These are phyloP conservation scores for Grammomys surdaster DNA, from an alignment of 2,113 vertebrate genomes.

Conservation along the genomic window DNA sequence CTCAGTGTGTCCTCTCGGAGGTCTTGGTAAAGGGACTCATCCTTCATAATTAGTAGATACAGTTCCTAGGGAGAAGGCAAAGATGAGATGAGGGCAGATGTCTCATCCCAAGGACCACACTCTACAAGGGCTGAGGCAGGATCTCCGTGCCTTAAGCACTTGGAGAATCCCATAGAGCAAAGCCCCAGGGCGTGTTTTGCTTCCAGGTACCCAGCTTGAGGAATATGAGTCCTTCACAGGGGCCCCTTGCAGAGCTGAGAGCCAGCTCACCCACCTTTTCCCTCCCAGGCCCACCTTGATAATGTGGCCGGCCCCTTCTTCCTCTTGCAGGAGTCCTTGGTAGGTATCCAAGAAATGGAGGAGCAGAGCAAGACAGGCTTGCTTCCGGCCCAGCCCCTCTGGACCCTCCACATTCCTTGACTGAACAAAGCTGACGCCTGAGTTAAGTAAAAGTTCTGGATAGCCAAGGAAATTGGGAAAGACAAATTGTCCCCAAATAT, in stretches of 20 bases:
- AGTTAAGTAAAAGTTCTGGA: conserved; percentile 84
- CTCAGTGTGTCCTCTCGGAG: conserved; percentile 94
- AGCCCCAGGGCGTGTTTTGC: background rate
- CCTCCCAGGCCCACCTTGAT: conserved; percentile 90
- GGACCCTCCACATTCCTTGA: conserved; percentile 84
- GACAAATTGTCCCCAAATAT: background rate
- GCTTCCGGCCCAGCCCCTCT: conserved; percentile 89
- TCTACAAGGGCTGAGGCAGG: background rate
- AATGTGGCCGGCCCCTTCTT: conserved; percentile 91
- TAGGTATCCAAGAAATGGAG: conserved; percentile 96
- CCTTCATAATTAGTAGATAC: conserved; percentile 94
- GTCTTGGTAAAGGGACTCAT: conserved; percentile 91
- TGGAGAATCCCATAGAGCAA: background rate
- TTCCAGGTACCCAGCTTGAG: background rate
- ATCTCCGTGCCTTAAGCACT: background rate
- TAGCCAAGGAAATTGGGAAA: background rate
- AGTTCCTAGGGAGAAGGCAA: conserved; percentile 88
- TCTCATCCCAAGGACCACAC: background rate
- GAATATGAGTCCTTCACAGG: background rate
- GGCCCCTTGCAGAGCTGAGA: background rate
- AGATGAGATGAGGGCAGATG: conserved; percentile 5
- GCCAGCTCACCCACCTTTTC: background rate
- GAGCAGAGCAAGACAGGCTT: conserved; percentile 93
- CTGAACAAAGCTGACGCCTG: conserved; percentile 84
- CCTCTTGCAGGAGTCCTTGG: conserved; percentile 96